Conservation (phyloP, 2,797 vertebrate genomes). For the Melanotaenia pygmaea region DNA sequence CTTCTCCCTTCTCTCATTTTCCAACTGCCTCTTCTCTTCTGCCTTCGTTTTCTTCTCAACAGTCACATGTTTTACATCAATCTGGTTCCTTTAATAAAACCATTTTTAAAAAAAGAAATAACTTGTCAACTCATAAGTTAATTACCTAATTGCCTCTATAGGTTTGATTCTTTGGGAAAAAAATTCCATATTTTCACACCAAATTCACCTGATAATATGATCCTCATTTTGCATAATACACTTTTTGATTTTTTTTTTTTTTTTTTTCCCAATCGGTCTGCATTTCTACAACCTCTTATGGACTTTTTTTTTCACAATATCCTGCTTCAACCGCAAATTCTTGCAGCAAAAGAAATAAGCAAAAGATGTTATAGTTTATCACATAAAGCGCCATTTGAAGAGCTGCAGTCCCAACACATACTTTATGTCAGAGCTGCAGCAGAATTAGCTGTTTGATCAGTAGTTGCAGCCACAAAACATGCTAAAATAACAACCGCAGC, state of each 20-base stretch:
- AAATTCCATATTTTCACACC: background rate
- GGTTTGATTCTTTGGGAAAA: background rate
- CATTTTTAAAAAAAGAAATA: background rate
- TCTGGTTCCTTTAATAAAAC: constrained; percentile 39
- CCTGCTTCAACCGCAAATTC: constrained; percentile 18
- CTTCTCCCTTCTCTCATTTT: constrained; percentile 68
- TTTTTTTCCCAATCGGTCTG: background rate
- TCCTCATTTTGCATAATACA: background rate
- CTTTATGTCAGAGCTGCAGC: background rate
- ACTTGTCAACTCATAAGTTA: background rate
- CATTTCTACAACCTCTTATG: background rate
- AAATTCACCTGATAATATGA: background rate
- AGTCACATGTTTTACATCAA: background rate
- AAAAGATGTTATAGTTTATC: background rate
- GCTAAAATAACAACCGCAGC: background rate
- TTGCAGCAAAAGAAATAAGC: background rate
- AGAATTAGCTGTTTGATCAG: background rate
- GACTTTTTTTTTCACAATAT: background rate
- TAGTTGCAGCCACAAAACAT: background rate
- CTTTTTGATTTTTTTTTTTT: background rate
- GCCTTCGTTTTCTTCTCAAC: constrained; percentile 52
- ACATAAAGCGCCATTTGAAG: background rate
- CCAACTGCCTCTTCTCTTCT: constrained; percentile 61
- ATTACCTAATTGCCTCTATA: background rate
- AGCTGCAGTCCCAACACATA: background rate